Evolutionary conservation across 2,888 invertebrate genomes (phyloP).

Genomic region (Boloria euphrosyne): DNA sequence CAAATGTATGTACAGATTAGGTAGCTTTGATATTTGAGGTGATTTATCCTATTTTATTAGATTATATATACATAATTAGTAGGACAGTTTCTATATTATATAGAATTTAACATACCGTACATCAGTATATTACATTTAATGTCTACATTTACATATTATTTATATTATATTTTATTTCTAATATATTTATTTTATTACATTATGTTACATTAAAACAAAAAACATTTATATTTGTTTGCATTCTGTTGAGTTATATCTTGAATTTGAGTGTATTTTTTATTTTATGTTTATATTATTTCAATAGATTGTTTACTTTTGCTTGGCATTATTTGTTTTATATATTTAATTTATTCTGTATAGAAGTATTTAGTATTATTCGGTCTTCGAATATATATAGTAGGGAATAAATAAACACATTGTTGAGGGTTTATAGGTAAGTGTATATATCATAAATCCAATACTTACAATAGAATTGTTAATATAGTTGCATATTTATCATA

Average conservation of each 20-base stretch:
- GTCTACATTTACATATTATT: no score
- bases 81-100: not conserved
- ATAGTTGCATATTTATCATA: constrained; percentile 46
- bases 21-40: no score
- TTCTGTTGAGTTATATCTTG: constrained; percentile 46
- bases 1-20: not conserved
- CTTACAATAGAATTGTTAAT: constrained; percentile 41
- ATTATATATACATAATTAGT: not conserved
- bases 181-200: constrained; percentile 30
- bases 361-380: not conserved
- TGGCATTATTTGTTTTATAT: constrained; percentile 18
- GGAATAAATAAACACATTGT: constrained; percentile 3
- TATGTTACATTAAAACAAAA: not conserved
- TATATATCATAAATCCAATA: constrained; percentile 27
- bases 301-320: constrained; percentile 21
- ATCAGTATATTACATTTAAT: no score
- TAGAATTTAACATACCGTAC: not conserved
- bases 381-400: not conserved
- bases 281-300: constrained; percentile 10
- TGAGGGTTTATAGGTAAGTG: constrained; percentile 39
- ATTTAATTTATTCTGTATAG: not conserved
- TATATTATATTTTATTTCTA: constrained; percentile 14
- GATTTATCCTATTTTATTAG: no score
- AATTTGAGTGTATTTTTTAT: constrained; percentile 13
- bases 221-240: constrained; percentile 50